Conservation (phyloP, 2,113 vertebrate genomes). For the Alethe castanea region DNA sequence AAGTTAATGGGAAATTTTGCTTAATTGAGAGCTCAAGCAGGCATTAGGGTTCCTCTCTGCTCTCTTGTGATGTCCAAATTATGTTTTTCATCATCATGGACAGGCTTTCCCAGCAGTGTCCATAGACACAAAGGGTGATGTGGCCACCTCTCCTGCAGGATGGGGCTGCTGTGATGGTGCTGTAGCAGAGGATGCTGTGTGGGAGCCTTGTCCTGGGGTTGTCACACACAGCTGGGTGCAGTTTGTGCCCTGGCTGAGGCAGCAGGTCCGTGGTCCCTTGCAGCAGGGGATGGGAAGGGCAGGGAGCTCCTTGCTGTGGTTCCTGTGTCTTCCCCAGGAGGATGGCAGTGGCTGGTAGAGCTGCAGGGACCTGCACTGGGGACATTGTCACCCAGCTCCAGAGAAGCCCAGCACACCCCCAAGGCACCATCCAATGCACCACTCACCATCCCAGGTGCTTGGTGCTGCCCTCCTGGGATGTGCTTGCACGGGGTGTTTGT, state of each 20-base stretch:
- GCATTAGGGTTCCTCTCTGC: not conserved
- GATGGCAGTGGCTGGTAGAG: not conserved
- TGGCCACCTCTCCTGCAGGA: not conserved
- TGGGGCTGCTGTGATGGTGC: not conserved
- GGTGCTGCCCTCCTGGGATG: not conserved
- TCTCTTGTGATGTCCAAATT: not conserved
- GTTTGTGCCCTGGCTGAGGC: rapidly evolving
- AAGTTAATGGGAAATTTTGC: not conserved
- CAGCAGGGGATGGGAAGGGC: not conserved
- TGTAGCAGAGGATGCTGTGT: not conserved
- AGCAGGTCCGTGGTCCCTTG: rapidly evolving
- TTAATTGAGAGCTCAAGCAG: not conserved
- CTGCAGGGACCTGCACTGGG: not conserved
- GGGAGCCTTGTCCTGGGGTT: not conserved
- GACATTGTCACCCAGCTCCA: not conserved
- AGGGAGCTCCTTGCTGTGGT: no score
- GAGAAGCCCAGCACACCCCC: not conserved
- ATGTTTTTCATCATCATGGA: rapidly evolving
- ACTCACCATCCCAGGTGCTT: rapidly evolving
- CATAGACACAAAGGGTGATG: rapidly evolving
- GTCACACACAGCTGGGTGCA: not conserved
- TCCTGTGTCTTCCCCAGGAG: not conserved
- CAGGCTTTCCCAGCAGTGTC: not conserved
- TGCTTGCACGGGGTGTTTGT: not conserved
- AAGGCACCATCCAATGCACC: not conserved